Percentiles rank a stretch among this genome's conserved stretches.
Conservation (phyloP, 92 coral and sea anemone genomes). For the Phenganax marumi region DNA sequence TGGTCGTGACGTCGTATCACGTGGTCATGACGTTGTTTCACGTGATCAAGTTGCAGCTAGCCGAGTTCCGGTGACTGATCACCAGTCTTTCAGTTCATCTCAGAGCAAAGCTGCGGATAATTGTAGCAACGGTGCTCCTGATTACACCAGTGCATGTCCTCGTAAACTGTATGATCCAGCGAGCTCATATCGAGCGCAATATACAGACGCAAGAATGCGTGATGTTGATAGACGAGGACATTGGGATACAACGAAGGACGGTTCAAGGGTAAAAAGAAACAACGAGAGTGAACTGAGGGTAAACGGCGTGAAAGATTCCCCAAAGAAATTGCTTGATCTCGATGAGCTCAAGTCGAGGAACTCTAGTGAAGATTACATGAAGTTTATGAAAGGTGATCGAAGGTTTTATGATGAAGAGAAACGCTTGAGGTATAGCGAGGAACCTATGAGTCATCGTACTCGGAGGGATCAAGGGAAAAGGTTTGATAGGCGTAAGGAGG, state of each 20-base stretch:
- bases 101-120: slow-evolving; percentile 17
- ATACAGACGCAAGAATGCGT: not conserved
- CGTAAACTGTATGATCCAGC: slow-evolving; percentile 6
- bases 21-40: slow-evolving; percentile 19
- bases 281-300: not conserved
- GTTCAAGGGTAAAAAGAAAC: not conserved
- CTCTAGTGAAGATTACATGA: not conserved
- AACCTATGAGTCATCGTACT: not conserved
- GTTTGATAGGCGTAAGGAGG: not conserved
- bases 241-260: not conserved
- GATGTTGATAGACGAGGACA: slow-evolving; percentile 14
- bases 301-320: slow-evolving; percentile 32
- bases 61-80: slow-evolving; percentile 9
- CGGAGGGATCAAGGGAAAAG: not conserved
- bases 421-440: slow-evolving; percentile 19
- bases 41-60: slow-evolving; percentile 25
- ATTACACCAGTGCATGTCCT: slow-evolving; percentile 15
- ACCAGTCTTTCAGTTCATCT: slow-evolving; percentile 23
- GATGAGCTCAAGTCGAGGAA: slow-evolving; percentile 1
- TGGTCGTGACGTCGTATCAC: slow-evolving; percentile 16
- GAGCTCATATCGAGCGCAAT: not conserved
- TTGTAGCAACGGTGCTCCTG: slow-evolving; percentile 17
- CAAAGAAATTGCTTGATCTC: not conserved
- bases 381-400: not conserved
- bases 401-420: slow-evolving; percentile 12